These are phyloP conservation scores for Sicus ferrugineus DNA, from an alignment of 2,888 invertebrate species.

Conservation along the genomic window DNA sequence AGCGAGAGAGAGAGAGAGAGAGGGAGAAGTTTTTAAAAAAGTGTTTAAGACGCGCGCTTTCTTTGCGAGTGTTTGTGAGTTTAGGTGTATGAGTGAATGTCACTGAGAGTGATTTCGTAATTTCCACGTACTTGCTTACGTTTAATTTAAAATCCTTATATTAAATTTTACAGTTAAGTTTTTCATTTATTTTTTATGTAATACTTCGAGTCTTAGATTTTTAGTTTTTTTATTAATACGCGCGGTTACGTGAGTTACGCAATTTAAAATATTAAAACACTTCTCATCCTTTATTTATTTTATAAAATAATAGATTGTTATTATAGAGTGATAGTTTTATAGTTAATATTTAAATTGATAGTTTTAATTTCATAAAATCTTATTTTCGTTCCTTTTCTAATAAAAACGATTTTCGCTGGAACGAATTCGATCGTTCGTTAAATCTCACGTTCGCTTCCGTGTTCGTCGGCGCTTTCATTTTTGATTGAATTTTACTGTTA, in stretches of 20 bases:
- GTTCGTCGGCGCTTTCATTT: slow-evolving; percentile 58
- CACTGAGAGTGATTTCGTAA: background rate
- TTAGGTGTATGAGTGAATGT: background rate
- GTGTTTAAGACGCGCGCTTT: background rate
- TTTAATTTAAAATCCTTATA: background rate
- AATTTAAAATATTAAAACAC: slow-evolving; percentile 15
- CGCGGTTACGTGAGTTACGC: background rate
- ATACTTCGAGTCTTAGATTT: no score
- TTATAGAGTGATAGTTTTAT: background rate
- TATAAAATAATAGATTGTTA: background rate
- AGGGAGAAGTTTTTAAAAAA: no score
- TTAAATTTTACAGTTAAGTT: slow-evolving; percentile 11
- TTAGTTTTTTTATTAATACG: background rate
- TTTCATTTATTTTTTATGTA: background rate
- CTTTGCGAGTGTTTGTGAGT: background rate
- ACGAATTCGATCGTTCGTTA: no score
- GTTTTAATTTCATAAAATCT: background rate
- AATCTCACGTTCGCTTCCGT: slow-evolving; percentile 43
- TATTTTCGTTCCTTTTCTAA: background rate
- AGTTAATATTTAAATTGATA: background rate
- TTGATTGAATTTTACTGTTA: slow-evolving; percentile 58
- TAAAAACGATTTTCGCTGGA: background rate
- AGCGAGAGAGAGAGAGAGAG: no score
- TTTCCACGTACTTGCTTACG: background rate
- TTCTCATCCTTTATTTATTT: background rate